phyloP scores from a whole-genome alignment of 2,113 vertebrate genomes.

The Ursus arctos region DNA sequence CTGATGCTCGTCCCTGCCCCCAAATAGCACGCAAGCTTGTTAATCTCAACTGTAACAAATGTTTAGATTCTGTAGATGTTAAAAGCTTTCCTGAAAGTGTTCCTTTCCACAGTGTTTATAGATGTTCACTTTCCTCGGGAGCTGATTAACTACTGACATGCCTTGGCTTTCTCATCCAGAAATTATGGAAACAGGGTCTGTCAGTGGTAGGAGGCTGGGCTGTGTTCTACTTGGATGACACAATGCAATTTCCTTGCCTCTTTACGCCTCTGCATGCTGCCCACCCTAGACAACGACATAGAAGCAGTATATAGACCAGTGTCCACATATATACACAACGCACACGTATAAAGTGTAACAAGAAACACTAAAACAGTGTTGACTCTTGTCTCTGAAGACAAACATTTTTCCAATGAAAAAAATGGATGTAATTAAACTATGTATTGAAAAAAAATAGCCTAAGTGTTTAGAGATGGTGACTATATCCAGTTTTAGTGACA shows the following conservation, averaged over 20 bases:
- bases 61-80: slow-evolving; percentile 37
- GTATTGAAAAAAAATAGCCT: slow-evolving; percentile 84
- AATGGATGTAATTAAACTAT: slow-evolving; percentile 86
- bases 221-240: slow-evolving; percentile 48
- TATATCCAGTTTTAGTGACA: slow-evolving; percentile 84
- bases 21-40: slow-evolving; percentile 8
- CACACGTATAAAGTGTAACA: slow-evolving; percentile 66
- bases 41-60: background rate
- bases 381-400: slow-evolving; percentile 84
- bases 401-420: slow-evolving; percentile 82
- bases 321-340: slow-evolving; percentile 74
- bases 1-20: background rate
- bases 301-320: slow-evolving; percentile 81
- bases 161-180: slow-evolving; percentile 86
- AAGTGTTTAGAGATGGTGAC: slow-evolving; percentile 87
- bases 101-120: background rate
- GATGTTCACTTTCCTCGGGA: slow-evolving; percentile 9
- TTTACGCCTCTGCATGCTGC: slow-evolving; percentile 85
- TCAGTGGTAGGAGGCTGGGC: slow-evolving; percentile 70
- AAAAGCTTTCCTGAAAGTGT: slow-evolving; percentile 24
- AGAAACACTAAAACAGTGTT: slow-evolving; percentile 84
- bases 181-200: slow-evolving; percentile 81
- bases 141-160: slow-evolving; percentile 53
- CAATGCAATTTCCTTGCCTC: slow-evolving; percentile 77
- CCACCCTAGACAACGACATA: slow-evolving; percentile 82